Evolutionary conservation across 2,797 vertebrate species (phyloP).

Genomic region (Sebastolobus altivelis): DNA sequence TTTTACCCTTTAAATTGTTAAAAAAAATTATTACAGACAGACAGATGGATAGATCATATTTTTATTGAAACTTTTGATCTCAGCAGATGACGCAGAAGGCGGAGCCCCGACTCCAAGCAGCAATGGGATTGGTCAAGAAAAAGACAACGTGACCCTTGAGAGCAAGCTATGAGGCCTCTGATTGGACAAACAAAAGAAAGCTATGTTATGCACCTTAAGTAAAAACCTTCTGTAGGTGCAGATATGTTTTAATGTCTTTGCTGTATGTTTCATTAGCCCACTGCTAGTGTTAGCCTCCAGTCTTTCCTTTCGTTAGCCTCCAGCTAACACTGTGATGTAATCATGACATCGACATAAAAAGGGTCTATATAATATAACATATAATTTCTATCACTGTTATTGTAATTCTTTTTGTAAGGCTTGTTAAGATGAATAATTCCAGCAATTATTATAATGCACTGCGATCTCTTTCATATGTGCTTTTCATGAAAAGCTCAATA

Average conservation of each 20-base stretch:
- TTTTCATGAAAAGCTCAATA: conserved; percentile 12
- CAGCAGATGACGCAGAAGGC: conserved; percentile 45
- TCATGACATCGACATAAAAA: no score
- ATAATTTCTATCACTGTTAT: background rate
- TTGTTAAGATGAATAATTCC: background rate
- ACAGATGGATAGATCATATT: background rate
- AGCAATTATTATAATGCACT: background rate
- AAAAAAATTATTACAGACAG: background rate
- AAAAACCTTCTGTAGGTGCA: background rate
- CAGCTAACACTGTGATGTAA: no score
- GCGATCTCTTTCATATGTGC: background rate
- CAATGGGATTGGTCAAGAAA: conserved; percentile 16
- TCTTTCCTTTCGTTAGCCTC: no score
- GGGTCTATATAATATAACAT: no score
- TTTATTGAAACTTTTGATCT: background rate
- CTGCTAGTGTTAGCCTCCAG: no score
- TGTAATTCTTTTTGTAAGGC: background rate
- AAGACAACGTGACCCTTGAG: conserved; percentile 47
- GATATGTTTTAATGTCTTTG: background rate
- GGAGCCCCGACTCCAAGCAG: conserved; percentile 2
- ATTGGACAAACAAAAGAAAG: conserved; percentile 40
- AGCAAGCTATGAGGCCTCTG: conserved; percentile 62
- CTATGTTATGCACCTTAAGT: background rate
- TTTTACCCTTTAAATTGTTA: background rate
- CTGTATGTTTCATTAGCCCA: no score